phyloP scores from a whole-genome alignment of 2,113 vertebrate genomes.

The Peromyscus californicus region DNA sequence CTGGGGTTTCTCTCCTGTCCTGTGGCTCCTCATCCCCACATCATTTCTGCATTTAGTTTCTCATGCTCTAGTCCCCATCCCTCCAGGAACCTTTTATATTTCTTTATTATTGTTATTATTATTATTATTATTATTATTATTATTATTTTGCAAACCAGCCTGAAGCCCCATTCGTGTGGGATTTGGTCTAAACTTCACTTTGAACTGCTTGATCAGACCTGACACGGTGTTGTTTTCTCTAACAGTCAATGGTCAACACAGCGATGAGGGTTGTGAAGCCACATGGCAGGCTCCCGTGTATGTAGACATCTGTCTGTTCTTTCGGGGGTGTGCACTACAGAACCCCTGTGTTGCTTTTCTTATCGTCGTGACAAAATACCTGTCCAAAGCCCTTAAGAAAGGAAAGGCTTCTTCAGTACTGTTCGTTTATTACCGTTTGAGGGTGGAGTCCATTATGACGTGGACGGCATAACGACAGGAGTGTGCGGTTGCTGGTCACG shows the following conservation, averaged over 20 bases:
- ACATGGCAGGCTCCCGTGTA: not conserved
- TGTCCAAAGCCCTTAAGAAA: not conserved
- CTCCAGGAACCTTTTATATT: not conserved
- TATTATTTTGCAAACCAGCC: not conserved
- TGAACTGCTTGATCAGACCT: not conserved
- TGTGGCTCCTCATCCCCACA: not conserved
- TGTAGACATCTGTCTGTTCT: not conserved
- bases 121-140: no score
- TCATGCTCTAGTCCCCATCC: not conserved
- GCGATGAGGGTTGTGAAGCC: not conserved
- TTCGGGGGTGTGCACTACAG: not conserved
- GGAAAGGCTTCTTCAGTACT: not conserved
- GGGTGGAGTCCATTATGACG: not conserved
- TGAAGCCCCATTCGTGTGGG: not conserved
- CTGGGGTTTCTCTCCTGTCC: not conserved
- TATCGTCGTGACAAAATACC: not conserved
- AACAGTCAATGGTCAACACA: not conserved
- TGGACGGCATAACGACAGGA: no score
- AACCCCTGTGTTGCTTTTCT: not conserved
- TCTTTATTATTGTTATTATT: no score
- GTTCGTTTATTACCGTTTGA: not conserved
- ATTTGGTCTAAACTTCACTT: not conserved
- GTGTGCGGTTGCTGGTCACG: not conserved
- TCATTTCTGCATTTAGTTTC: not conserved
- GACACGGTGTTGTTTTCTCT: not conserved